Evolutionary conservation across 2,888 invertebrate genomes (phyloP).

Genomic region (Dynastes grantii): DNA sequence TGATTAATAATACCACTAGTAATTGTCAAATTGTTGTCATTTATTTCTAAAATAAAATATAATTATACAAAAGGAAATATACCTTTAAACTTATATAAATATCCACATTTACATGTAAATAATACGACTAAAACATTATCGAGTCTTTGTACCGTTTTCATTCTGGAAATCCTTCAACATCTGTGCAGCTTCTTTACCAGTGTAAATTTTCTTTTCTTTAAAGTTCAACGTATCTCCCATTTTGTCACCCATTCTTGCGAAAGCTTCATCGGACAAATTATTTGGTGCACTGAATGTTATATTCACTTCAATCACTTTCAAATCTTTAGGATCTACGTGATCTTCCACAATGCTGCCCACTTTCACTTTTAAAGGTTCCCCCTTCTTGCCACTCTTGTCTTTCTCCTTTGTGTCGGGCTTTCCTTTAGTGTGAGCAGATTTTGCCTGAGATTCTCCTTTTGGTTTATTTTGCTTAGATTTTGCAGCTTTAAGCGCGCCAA

Average conservation of each 20-base stretch:
- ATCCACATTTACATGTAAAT: too few species aligned
- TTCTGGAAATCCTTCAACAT: constrained; percentile 44
- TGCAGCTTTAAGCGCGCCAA: neutral
- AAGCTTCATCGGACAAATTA: constrained; percentile 68
- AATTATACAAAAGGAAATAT: constrained; percentile 4
- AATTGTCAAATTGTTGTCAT: too few species aligned
- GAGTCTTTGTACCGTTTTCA: neutral
- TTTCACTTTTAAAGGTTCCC: constrained; percentile 50
- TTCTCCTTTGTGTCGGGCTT: neutral
- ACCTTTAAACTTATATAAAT: constrained; percentile 15
- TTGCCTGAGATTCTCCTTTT: neutral
- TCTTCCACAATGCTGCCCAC: constrained; percentile 65
- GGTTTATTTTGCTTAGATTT: neutral
- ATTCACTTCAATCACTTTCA: constrained; percentile 65
- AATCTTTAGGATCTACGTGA: constrained; percentile 61
- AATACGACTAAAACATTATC: too few species aligned
- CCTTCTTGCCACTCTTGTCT: constrained; percentile 20
- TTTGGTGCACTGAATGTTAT: constrained; percentile 63
- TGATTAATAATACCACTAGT: too few species aligned
- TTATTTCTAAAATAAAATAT: neutral
- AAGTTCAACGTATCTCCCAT: constrained; percentile 67
- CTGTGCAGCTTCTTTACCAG: constrained; percentile 60
- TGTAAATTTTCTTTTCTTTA: constrained; percentile 62
- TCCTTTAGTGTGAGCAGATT: neutral
- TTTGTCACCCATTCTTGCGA: constrained; percentile 68